Evolutionary conservation across 1,140 invertebrate species (phyloP), one percentile per base, ranked within the genome.

Genomic region (Dryas iulia): DNA sequence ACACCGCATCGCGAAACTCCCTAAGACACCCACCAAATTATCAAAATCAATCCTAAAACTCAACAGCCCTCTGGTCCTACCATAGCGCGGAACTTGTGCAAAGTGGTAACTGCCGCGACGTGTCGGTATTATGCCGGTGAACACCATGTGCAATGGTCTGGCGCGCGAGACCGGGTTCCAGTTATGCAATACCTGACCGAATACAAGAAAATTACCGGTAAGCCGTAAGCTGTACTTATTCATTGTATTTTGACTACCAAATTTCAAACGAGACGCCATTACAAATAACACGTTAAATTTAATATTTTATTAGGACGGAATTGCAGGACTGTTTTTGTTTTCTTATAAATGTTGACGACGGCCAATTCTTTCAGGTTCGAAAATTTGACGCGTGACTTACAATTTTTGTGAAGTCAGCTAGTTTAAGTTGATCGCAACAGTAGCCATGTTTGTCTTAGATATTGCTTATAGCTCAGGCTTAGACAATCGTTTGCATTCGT

Each of bases 111-210:
- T 54, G 70, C 59, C 64, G 74, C 63, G 61, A 67, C 69, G 72
- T 70, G 65, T 59, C 70, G 74, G 73, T 76, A 74, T 80, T 71
- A 59, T 35, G 60, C 66, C 39, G 66, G 73, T 75, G 73, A 72
- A 73, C 70, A 71, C 60, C 73, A 76, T 81, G 82, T 83, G 82
- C 72, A 74, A 74, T 71, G 59, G 59, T 65, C 70, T 71, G 76
- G 66, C 69, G 67, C 77, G 66, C 64, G 74, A 72, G 62, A 67
- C 60, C 74, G 67, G 68, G 72, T 66, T 67, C 65, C 72, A 72
- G 79, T 87, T 88, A 88, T 85, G 86, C 83, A 88, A 87, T 80
- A 79, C 66, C 74, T 71, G 72, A 72, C 53, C 3, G 53, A 54
- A 54, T 54, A 54, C 74, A 69, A 61, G 62, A 72, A 79, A 76